Evolutionary conservation across 2,797 vertebrate genomes (phyloP).

Genomic region (Galagoides demidoff): DNA sequence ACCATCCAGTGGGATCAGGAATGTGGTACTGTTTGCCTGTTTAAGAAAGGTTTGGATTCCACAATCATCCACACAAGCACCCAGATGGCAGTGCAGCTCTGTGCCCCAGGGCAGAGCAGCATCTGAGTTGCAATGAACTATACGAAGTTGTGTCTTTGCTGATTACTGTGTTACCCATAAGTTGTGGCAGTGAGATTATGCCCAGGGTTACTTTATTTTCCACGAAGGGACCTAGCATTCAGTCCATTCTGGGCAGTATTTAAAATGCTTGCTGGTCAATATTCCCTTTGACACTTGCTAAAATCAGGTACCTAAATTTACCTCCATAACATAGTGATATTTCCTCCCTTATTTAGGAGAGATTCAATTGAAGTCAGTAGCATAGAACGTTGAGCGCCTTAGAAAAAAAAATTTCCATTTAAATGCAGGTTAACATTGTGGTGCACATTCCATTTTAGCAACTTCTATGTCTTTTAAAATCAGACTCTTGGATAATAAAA

Average conservation of each 20-base stretch:
- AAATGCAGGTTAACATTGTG: conserved; percentile 21
- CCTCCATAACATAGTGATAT: background rate
- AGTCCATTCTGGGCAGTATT: background rate
- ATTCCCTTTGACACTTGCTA: background rate
- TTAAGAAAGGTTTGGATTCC: background rate
- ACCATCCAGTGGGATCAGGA: background rate
- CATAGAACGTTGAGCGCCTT: background rate
- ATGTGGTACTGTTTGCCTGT: background rate
- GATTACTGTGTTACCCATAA: background rate
- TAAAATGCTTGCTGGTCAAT: background rate
- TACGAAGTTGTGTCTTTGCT: background rate
- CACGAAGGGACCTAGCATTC: background rate
- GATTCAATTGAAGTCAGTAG: background rate
- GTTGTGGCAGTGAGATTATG: background rate
- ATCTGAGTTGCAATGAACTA: background rate
- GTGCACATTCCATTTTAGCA: background rate
- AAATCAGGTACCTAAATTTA: background rate
- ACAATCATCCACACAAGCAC: rapidly evolving
- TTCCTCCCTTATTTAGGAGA: background rate
- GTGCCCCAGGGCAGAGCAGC: background rate
- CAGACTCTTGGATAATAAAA: conserved; percentile 8
- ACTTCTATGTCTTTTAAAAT: conserved; percentile 46
- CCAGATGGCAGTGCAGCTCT: background rate
- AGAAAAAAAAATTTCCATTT: background rate
- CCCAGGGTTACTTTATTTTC: background rate